phyloP scores from a whole-genome alignment of 2,113 vertebrate genomes.

The Hypanus sabinus region DNA sequence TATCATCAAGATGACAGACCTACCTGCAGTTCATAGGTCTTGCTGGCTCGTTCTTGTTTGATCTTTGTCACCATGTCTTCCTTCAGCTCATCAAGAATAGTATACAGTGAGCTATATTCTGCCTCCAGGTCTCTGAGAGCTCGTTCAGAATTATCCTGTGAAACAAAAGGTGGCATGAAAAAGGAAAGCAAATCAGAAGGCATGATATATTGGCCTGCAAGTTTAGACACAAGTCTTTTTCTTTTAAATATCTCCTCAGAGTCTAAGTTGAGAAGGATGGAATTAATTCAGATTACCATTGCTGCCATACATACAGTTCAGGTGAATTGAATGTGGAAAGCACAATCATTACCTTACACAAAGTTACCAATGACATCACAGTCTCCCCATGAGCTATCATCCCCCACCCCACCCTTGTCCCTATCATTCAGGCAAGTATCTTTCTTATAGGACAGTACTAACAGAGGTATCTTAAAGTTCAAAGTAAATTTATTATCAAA shows the following conservation, averaged over 20 bases:
- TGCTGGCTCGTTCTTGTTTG: conserved; percentile 82
- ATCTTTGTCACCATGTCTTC: conserved; percentile 84
- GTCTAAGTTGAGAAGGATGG: background rate
- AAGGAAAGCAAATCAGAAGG: background rate
- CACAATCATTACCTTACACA: background rate
- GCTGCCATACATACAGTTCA: background rate
- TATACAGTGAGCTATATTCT: conserved; percentile 74
- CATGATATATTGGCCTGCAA: background rate
- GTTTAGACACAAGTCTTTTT: background rate
- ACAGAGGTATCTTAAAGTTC: background rate
- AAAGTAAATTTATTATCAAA: too few relatives aligned
- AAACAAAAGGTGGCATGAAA: background rate
- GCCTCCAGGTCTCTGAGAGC: conserved; percentile 78
- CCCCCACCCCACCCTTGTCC: background rate
- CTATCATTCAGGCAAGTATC: background rate
- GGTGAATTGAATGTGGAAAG: background rate
- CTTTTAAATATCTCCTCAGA: background rate
- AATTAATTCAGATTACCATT: background rate
- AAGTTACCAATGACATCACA: background rate
- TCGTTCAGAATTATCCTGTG: conserved; percentile 68
- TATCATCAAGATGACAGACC: too few relatives aligned
- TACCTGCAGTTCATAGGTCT: conserved; percentile 84
- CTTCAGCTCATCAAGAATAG: conserved; percentile 78
- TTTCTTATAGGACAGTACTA: background rate
- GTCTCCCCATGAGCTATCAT: background rate